These are phyloP conservation scores for Corythornis cristatus DNA, from an alignment of 2,113 vertebrate genomes.

Conservation along the genomic window DNA sequence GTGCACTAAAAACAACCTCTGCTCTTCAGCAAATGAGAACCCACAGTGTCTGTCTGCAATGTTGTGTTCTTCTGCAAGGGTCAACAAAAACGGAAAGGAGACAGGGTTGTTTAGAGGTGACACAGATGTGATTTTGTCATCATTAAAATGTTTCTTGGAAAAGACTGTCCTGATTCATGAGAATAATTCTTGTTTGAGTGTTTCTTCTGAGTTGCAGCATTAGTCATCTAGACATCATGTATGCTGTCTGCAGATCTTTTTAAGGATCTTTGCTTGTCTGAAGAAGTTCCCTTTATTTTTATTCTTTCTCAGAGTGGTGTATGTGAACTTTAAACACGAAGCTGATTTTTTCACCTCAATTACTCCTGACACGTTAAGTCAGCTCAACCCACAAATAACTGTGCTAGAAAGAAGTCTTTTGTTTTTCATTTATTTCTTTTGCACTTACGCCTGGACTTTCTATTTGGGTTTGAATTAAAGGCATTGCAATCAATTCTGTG, in stretches of 20 bases:
- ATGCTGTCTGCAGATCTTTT: constrained; percentile 31
- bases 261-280: constrained; percentile 30
- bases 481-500: not conserved
- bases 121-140: constrained; percentile 14
- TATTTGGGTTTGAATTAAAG: not conserved
- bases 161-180: constrained; percentile 12
- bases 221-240: constrained; percentile 41
- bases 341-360: not conserved
- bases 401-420: not conserved
- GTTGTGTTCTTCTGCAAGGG: constrained; percentile 26
- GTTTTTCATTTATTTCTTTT: not conserved
- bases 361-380: not conserved
- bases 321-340: constrained; percentile 11
- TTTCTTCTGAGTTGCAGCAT: constrained; percentile 33
- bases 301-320: not conserved
- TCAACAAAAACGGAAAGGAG: not conserved
- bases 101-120: constrained; percentile 38
- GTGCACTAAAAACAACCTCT: constrained; percentile 11
- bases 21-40: constrained; percentile 50
- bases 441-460: not conserved
- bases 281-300: constrained; percentile 32
- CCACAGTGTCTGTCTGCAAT: not conserved
- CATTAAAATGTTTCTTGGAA: constrained; percentile 21
- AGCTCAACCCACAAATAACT: constrained; percentile 6
- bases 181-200: constrained; percentile 2